Percentiles rank a stretch among this genome's conserved stretches.
Evolutionary conservation across 2,113 vertebrate genomes (phyloP).

Genomic region (Microcebus murinus): DNA sequence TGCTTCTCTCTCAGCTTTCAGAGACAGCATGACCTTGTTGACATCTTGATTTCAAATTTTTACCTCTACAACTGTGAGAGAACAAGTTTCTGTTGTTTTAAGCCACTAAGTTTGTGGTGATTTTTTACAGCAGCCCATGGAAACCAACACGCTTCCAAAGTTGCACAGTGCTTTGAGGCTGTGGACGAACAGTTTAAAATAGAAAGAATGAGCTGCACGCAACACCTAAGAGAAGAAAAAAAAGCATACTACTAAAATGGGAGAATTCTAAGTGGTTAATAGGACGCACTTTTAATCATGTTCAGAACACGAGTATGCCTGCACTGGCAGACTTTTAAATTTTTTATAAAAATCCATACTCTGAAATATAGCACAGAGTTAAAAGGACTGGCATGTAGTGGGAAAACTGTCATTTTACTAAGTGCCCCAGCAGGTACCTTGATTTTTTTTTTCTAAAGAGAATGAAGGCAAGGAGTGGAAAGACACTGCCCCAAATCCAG

Average conservation of each 20-base stretch:
- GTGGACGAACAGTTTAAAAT: neutral
- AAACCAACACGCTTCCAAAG: neutral
- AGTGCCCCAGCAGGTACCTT: neutral
- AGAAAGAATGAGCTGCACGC: neutral
- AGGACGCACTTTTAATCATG: neutral
- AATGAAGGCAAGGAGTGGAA: neutral
- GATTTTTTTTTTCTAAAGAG: neutral
- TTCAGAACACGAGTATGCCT: neutral
- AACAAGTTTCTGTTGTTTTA: neutral
- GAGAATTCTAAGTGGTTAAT: neutral
- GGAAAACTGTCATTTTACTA: neutral
- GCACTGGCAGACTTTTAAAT: neutral
- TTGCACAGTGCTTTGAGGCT: neutral
- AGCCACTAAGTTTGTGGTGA: neutral
- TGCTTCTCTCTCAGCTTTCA: neutral
- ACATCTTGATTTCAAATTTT: neutral
- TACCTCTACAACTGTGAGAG: neutral
- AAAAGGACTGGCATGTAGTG: neutral
- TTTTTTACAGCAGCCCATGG: neutral
- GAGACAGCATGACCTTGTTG: fast-evolving
- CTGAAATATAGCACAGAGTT: neutral
- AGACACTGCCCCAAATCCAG: neutral
- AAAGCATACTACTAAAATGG: neutral
- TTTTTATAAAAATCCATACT: neutral
- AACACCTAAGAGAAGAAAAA: neutral